Base-by-base conservation (phyloP, 92 coral and sea anemone genomes). In the Porites cylindrica region DNA sequence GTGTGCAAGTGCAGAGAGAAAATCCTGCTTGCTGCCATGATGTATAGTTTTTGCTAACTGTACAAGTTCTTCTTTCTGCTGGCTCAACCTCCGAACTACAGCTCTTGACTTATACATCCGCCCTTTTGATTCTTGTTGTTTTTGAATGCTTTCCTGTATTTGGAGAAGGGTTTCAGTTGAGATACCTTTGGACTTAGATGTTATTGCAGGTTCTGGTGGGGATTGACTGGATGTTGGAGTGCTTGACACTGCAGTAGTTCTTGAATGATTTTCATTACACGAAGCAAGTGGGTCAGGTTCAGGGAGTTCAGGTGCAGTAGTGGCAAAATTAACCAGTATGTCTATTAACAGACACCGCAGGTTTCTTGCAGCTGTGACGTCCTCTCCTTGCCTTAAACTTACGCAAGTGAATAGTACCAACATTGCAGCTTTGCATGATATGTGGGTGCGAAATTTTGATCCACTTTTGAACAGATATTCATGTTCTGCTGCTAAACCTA, bases 291-390 rank as follows among this genome's bases (percentile, higher is more conserved):
- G 18, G 10, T 14, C 60, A 75, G 79, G 79, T 38, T 75, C 16
- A 10, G 7, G 59, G 23, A 23, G 18, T 75, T 75, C 79, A 75
- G 61, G 13, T 19, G 79, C 16, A 32, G 26, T 75, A 12, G 60
- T 14, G 38, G 79, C 79, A 50, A 8, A 23, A 13, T 61, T 75
- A 14, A 75, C 79, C 14, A 75, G 56, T 9, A 75, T 75, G 79
- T 75, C 79, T 43, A 75, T 75, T 75, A 75, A 75, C n/a, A 43
- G 79, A 11, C 79, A 75, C 11, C 32, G 79, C 79, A 75, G 79
- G 79, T 75, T 61, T 75, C 79, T 75, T 75, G 79, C 79, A 50
- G 16, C 59, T 75, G 56, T 75, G 13, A 75, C 14, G 0, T 14
- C 61, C 51, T 75, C 61, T 20, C 78, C 78, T 32, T 74, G 17